phyloP scores from a whole-genome alignment of 2,797 vertebrate genomes.

The Ara ararauna region DNA sequence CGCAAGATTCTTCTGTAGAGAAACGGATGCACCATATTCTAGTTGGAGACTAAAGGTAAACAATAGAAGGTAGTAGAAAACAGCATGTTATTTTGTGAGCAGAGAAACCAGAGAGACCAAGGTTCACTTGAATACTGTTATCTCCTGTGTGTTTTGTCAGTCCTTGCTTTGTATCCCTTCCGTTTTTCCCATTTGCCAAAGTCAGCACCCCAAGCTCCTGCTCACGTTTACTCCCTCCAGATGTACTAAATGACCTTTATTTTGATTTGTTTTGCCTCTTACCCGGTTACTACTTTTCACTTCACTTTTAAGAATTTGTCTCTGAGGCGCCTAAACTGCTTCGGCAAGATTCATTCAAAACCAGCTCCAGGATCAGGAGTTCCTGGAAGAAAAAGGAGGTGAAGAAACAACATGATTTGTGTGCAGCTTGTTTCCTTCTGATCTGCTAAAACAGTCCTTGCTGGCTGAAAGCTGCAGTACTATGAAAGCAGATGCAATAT shows the following conservation, averaged over 20 bases:
- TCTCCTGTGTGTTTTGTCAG: neutral
- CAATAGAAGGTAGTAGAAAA: neutral
- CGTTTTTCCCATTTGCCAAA: neutral
- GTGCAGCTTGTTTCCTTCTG: neutral
- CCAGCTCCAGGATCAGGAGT: neutral
- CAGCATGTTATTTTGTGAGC: neutral
- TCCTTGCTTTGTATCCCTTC: neutral
- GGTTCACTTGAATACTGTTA: fast-evolving
- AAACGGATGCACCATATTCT: conserved; percentile 89
- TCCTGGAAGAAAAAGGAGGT: neutral
- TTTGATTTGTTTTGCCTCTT: neutral
- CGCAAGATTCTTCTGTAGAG: conserved; percentile 93
- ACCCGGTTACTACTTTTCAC: neutral
- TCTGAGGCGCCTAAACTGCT: neutral
- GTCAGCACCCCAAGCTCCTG: fast-evolving
- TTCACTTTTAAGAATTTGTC: neutral
- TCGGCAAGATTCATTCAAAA: neutral
- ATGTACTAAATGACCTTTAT: neutral
- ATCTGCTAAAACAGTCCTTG: neutral
- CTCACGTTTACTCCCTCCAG: neutral
- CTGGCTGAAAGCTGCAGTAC: neutral
- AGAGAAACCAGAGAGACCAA: neutral
- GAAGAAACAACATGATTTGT: neutral
- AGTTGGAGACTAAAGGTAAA: conserved; percentile 96
- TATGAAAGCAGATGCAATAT: neutral